phyloP scores from a whole-genome alignment of 1,140 invertebrate species.

The Vollenhovia emeryi region DNA sequence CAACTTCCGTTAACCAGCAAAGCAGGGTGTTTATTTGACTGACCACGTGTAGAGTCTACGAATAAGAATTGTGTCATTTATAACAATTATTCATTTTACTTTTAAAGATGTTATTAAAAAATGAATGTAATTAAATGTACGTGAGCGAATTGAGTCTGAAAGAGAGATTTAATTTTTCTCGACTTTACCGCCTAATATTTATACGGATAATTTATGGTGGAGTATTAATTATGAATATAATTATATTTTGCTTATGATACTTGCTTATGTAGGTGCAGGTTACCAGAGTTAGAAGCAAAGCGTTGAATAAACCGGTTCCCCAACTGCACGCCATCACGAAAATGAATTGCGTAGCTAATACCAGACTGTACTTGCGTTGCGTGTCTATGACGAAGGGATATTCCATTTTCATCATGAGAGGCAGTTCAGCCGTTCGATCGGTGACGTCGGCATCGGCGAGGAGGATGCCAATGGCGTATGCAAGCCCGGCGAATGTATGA shows the following conservation, averaged over 20 bases:
- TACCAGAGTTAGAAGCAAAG: slow-evolving; percentile 45
- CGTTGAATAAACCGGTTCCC: slow-evolving; percentile 44
- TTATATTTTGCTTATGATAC: slow-evolving; percentile 13
- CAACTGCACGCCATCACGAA: slow-evolving; percentile 25
- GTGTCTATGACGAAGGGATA: slow-evolving; percentile 49
- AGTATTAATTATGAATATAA: neutral
- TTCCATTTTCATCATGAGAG: slow-evolving; percentile 45
- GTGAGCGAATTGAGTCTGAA: neutral
- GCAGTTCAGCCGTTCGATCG: slow-evolving; percentile 15
- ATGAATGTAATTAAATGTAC: neutral
- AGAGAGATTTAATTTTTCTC: neutral
- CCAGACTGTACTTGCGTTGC: slow-evolving; percentile 6
- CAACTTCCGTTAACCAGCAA: neutral
- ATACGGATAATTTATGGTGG: neutral
- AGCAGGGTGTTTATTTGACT: slow-evolving; percentile 32
- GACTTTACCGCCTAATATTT: neutral
- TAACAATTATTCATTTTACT: neutral
- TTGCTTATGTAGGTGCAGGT: slow-evolving; percentile 31
- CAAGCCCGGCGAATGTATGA: slow-evolving; percentile 6
- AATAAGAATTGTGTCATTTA: neutral
- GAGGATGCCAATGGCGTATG: slow-evolving; percentile 13
- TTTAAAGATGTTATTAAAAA: neutral
- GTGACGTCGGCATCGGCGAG: slow-evolving; percentile 10
- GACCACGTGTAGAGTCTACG: slow-evolving; percentile 22
- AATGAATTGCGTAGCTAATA: slow-evolving; percentile 27